Evolutionary conservation across 2,888 invertebrate genomes (phyloP), one percentile per base, ranked within the genome.

Genomic region (Aquatica leii): DNA sequence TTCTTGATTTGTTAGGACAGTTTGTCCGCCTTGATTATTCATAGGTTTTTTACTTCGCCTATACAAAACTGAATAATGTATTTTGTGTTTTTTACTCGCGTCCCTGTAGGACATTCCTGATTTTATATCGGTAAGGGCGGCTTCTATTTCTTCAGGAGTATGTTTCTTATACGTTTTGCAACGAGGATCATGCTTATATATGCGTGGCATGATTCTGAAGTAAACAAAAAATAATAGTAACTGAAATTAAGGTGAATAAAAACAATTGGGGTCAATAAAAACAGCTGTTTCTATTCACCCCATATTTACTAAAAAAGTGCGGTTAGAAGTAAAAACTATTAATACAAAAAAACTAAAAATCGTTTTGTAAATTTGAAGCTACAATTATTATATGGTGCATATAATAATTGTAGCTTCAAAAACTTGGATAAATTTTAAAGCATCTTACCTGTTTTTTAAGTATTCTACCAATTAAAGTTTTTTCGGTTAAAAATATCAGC

Each of bases 21-120:
- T 51, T 51, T 59, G 51, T 9, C 50, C 50, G 9, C 43, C 51
- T n/a, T 59, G 58, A 9, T 43, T 51, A 31, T 34, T 59, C 17
- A 43, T 21, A 9, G 24, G 1, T 0, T 12, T 15, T 59, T 51
- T 59, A 8, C 5, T 9, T 9, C 31, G 50, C 17, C 51, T 12
- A 11, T 59, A 51, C 1, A 51, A 12, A 11, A 59, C 43, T 9
- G 41, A 51, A 43, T 51, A 51, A n/a, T 41, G 41, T 9, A 51
- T 43, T 51, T 12, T 15, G 20, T 59, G 14, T 51, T 34, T 51
- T 1, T 1, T 18, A 9, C 12, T 9, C 1, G 51, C 50, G 4
- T 11, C 34, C 17, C 31, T 59, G 12, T 43, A 41, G 4, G 51
- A 12, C 34, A 51, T 41, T 1, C 58, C 41, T 9, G 0, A 1